Percentiles rank a stretch among this genome's conserved stretches.
phyloP scores from a whole-genome alignment of 1,140 invertebrate species.

The Diabrotica undecimpunctata region DNA sequence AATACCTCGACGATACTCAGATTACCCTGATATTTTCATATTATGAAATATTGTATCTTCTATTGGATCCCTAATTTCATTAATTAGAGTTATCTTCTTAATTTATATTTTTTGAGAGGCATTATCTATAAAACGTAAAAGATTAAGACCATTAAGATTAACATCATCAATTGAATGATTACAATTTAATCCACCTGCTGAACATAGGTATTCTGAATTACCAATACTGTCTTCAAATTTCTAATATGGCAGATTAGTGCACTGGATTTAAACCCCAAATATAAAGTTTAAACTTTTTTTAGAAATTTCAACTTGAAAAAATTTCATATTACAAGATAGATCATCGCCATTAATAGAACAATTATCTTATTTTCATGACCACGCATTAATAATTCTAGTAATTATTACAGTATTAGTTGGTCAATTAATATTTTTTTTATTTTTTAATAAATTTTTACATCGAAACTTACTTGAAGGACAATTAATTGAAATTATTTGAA shows the following conservation, averaged over 20 bases:
- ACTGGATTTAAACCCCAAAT: conserved; percentile 57
- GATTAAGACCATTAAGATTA: conserved; percentile 48
- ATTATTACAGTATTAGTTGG: conserved; percentile 57
- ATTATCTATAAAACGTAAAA: conserved; percentile 44
- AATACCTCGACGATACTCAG: conserved; percentile 69
- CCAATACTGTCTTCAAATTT: conserved; percentile 53
- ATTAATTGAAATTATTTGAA: conserved; percentile 62
- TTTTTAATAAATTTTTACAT: conserved; percentile 52
- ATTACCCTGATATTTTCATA: conserved; percentile 64
- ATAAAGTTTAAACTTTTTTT: conserved; percentile 56
- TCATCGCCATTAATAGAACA: conserved; percentile 57
- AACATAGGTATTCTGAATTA: conserved; percentile 57
- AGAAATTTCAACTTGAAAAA: conserved; percentile 48
- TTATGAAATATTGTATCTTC: conserved; percentile 64
- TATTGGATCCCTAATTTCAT: conserved; percentile 58
- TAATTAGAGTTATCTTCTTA: conserved; percentile 54
- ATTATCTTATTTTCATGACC: conserved; percentile 59
- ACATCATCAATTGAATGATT: conserved; percentile 58
- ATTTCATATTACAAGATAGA: conserved; percentile 25
- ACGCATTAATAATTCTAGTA: conserved; percentile 56
- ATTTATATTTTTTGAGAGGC: conserved; percentile 54
- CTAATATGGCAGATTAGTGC: conserved; percentile 56
- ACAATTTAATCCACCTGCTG: conserved; percentile 52
- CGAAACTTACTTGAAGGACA: conserved; percentile 52
- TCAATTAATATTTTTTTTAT: conserved; percentile 55